These are phyloP conservation scores for Drosophila tani DNA, from an alignment of 1,140 invertebrate genomes.

Conservation along the genomic window DNA sequence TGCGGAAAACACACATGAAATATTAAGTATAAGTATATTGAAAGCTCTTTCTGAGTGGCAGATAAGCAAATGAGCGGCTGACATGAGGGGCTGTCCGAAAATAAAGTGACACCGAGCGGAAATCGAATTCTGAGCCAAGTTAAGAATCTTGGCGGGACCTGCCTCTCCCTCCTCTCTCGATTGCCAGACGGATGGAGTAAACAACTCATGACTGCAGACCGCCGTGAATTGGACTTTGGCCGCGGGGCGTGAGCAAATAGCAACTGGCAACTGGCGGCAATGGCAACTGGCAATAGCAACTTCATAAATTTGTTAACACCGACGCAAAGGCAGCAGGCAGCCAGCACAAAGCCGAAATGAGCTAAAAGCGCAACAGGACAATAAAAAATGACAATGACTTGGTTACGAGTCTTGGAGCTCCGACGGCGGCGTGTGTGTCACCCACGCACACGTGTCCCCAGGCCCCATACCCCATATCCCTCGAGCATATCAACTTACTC, in stretches of 20 bases:
- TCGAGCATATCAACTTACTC: conserved; percentile 49
- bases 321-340: conserved; percentile 38
- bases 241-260: conserved; percentile 48
- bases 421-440: conserved; percentile 52
- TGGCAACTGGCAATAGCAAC: conserved; percentile 37
- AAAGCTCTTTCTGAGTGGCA: conserved; percentile 50
- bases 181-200: conserved; percentile 43
- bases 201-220: conserved; percentile 47
- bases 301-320: conserved; percentile 64
- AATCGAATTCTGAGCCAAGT: conserved; percentile 50
- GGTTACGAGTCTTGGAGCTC: conserved; percentile 36
- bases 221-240: conserved; percentile 63
- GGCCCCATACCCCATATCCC: conserved; percentile 12
- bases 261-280: conserved; percentile 29
- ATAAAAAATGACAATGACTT: conserved; percentile 59
- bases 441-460: conserved; percentile 55
- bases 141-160: conserved; percentile 51
- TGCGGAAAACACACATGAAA: conserved; percentile 41
- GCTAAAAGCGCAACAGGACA: conserved; percentile 61
- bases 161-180: not conserved
- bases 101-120: conserved; percentile 57
- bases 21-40: conserved; percentile 37
- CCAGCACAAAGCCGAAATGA: conserved; percentile 40
- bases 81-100: conserved; percentile 48
- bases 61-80: conserved; percentile 52